Base-by-base conservation (phyloP, 2,888 invertebrate genomes). In the Caenorhabditis wallacei region DNA sequence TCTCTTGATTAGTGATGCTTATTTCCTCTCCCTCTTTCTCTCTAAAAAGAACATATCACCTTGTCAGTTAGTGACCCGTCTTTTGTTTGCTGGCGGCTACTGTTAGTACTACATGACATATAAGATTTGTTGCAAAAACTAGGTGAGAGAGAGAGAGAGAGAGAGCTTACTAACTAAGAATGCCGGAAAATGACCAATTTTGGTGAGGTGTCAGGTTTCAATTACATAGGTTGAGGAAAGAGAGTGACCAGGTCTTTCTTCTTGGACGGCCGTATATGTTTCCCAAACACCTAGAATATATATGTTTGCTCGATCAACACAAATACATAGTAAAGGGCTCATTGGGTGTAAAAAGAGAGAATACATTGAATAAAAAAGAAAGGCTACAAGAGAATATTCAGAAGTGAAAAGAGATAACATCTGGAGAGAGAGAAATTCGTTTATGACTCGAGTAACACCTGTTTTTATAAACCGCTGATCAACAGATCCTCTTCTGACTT, bases 291-390 rank as follows among this genome's bases (percentile, higher is more conserved):
- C 76, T 76, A 70, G 57, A 59, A 57, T 43, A 69, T 75, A 76
- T 69, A 69, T 78, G 69, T 78, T 78, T 78, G 78, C 78, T 78
- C 78, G 68, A 69, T 76, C 59, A 76, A 76, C 68, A 69, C 78
- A 63, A 61, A 76, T 51, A 66, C 20, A 69, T 69, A 63, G 56
- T 63, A 78, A 63, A 69, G 76, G 63, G 69, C 63, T 54, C 56
- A 40, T 57, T 76, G 75, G 51, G 54, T 54, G 59, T 40, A 57
- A 68, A 59, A 68, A 59, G 75, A 56, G 18, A 37, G 46, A 54
- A 54, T 30, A 37, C 30, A 8, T 30, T 30, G 30, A 30, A 30
- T 53, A 22, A 10, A 53, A 30, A 20, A 48, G 46, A 43, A 40
- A 43, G 61, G 18, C 43, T 46, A 16, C 35, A 30, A 30, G 30